Conservation (phyloP, 2,113 vertebrate species). For the Phasianus colchicus region DNA sequence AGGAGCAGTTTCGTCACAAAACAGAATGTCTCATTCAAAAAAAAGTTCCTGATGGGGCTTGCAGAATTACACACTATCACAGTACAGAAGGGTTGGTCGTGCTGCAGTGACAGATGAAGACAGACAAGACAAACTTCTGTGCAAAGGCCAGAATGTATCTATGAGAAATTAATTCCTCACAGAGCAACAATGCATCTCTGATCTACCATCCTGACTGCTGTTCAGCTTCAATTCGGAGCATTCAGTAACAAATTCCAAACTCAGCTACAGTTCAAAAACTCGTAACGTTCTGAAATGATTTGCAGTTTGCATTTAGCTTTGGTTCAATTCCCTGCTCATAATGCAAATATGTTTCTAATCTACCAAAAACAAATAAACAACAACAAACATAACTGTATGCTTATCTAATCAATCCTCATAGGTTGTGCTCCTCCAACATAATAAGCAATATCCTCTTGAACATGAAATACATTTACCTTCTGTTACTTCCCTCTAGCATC, state of each 20-base stretch:
- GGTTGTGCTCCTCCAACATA: not conserved
- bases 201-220: not conserved
- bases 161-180: not conserved
- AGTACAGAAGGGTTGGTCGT: accelerated
- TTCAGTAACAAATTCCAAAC: not conserved
- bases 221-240: not conserved
- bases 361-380: not conserved
- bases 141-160: not conserved
- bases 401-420: not conserved
- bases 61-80: not conserved
- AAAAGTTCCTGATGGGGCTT: not conserved
- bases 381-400: not conserved
- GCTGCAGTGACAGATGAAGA: not conserved
- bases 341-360: not conserved
- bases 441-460: not conserved
- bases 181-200: not conserved
- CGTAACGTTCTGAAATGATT: accelerated
- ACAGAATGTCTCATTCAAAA: not conserved
- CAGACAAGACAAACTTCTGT: not conserved
- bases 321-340: not conserved
- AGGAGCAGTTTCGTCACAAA: not conserved
- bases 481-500: not conserved
- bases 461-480: not conserved
- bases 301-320: not conserved
- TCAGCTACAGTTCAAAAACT: not conserved